Conservation (phyloP, 2,888 invertebrate species). For the Idaea biselata region DNA sequence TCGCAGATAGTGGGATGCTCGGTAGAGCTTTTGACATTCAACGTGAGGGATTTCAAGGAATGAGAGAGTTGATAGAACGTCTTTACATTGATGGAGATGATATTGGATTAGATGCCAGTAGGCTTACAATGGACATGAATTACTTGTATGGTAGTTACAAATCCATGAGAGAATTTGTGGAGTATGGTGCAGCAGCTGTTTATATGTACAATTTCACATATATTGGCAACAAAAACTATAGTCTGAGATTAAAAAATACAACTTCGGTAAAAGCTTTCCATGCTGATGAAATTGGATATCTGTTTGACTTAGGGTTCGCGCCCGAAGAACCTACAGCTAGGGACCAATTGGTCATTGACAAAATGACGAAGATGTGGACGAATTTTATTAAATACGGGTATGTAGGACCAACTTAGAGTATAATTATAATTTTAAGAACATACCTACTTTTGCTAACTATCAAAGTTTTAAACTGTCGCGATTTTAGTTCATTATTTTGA, state of each 20-base stretch:
- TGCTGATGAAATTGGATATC: constrained; percentile 45
- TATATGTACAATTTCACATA: constrained; percentile 44
- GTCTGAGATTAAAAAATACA: constrained; percentile 29
- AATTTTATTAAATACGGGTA: constrained; percentile 47
- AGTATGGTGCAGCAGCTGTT: constrained; percentile 29
- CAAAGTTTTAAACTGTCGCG: no score
- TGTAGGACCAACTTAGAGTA: constrained; percentile 7
- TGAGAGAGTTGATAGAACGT: constrained; percentile 25
- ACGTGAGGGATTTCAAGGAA: constrained; percentile 25
- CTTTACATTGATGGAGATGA: constrained; percentile 40
- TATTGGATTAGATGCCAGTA: constrained; percentile 20
- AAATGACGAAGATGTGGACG: constrained; percentile 37
- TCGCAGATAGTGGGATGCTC: no score
- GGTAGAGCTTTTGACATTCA: constrained; percentile 25
- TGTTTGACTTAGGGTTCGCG: constrained; percentile 34
- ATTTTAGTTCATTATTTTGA: no score
- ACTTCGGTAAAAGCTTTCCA: constrained; percentile 37
- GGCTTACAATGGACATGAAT: constrained; percentile 35
- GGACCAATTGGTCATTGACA: constrained; percentile 40
- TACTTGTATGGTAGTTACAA: constrained; percentile 38
- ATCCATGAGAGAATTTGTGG: constrained; percentile 32
- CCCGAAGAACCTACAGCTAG: constrained; percentile 23
- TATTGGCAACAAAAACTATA: constrained; percentile 36
- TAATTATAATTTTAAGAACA: background rate
- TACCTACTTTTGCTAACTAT: no score